Conservation (phyloP, 2,797 vertebrate genomes). For the Loris lydekkerianus region DNA sequence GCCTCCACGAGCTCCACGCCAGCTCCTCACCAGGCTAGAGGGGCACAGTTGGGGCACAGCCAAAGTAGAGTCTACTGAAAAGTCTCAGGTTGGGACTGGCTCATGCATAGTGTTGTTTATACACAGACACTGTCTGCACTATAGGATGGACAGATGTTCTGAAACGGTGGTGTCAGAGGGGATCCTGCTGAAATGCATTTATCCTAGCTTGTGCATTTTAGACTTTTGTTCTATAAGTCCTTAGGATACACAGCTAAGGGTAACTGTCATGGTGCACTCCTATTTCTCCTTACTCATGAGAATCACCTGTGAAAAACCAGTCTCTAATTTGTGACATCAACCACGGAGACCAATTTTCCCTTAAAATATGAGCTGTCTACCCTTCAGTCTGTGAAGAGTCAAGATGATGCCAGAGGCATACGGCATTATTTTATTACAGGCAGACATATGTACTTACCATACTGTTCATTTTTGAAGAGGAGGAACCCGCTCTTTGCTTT, state of each 20-base stretch:
- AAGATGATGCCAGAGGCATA: neutral
- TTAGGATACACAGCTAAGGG: neutral
- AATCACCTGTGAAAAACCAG: neutral
- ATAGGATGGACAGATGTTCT: rapidly evolving
- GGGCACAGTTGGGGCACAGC: neutral
- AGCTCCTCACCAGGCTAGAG: neutral
- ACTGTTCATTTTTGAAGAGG: slow-evolving; percentile 98
- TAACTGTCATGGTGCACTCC: neutral
- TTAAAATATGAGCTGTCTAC: neutral
- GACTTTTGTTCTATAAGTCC: neutral
- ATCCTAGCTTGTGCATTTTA: neutral
- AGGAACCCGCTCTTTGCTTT: slow-evolving; percentile 95
- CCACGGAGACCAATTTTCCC: neutral
- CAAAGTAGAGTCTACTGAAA: neutral
- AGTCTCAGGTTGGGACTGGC: rapidly evolving
- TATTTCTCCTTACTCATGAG: neutral
- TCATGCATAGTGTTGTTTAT: neutral
- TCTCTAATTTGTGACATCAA: neutral
- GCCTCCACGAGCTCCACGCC: neutral
- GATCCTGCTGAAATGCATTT: neutral
- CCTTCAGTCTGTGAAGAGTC: neutral
- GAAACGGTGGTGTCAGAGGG: neutral
- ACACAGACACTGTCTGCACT: neutral
- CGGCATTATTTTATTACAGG: neutral
- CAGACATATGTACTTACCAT: slow-evolving; percentile 92